These are phyloP conservation scores for Scleropages formosus DNA, from an alignment of 2,797 vertebrate species.

Conservation along the genomic window DNA sequence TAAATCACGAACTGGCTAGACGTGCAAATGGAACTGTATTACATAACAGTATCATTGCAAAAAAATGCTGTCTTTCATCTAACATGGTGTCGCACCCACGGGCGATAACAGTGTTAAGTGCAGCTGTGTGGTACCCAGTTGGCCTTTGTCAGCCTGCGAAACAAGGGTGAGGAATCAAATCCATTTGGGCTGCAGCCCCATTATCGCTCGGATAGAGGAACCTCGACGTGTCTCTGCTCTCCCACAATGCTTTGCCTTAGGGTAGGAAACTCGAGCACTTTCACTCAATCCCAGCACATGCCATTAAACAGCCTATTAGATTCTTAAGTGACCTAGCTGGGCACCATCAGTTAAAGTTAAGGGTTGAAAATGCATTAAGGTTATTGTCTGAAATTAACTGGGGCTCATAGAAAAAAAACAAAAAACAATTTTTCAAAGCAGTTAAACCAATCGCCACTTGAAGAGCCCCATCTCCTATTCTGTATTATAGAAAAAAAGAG, in stretches of 20 bases:
- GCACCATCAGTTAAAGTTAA: constrained; percentile 1
- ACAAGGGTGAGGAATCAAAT: not conserved
- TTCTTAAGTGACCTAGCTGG: not conserved
- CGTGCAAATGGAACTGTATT: not conserved
- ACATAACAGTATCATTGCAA: not conserved
- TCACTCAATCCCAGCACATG: not conserved
- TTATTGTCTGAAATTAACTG: not conserved
- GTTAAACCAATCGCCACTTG: too few species aligned
- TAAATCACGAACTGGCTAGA: not conserved
- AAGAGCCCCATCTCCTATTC: too few species aligned
- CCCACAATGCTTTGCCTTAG: not conserved
- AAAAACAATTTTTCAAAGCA: not conserved
- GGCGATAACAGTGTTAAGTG: not conserved
- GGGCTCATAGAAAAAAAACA: not conserved
- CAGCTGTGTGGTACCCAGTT: not conserved
- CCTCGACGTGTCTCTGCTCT: not conserved
- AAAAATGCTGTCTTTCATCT: not conserved
- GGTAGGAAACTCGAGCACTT: not conserved
- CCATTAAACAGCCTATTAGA: not conserved
- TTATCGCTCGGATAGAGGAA: not conserved
- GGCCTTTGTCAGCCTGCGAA: not conserved
- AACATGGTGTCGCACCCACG: too few species aligned
- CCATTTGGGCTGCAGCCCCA: not conserved
- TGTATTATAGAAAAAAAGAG: too few species aligned
- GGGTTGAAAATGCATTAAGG: not conserved